These are phyloP conservation scores for Erpornis zantholeuca DNA, from an alignment of 2,113 vertebrate genomes.

Conservation along the genomic window DNA sequence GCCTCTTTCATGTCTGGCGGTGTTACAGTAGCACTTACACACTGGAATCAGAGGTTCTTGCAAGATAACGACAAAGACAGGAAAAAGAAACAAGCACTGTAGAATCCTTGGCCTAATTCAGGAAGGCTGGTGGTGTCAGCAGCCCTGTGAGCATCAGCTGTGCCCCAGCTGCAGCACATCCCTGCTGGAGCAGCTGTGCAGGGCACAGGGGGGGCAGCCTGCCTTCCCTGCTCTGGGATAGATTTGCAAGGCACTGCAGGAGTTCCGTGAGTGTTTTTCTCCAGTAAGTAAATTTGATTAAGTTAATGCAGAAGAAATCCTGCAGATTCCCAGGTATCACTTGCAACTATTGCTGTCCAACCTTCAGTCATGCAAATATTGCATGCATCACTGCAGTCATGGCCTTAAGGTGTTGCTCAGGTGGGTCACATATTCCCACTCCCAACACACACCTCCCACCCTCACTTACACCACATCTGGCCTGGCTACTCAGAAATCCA, in stretches of 20 bases:
- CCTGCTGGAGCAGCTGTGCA: fast-evolving
- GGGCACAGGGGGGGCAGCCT: not conserved
- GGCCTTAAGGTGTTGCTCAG: fast-evolving
- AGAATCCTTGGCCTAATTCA: not conserved
- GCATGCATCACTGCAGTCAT: fast-evolving
- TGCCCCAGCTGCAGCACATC: not conserved
- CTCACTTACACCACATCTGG: fast-evolving
- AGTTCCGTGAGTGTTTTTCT: fast-evolving
- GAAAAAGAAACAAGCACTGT: not conserved
- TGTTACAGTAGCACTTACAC: fast-evolving
- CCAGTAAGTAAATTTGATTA: fast-evolving
- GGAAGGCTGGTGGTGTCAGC: not conserved
- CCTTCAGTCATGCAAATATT: fast-evolving
- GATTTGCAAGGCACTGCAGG: not conserved
- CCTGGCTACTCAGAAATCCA: not conserved
- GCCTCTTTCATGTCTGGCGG: fast-evolving
- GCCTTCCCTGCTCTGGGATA: fast-evolving
- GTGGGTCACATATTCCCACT: too few relatives aligned
- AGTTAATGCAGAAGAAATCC: not conserved
- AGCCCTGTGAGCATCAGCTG: not conserved
- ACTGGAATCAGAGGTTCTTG: not conserved
- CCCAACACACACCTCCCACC: not conserved
- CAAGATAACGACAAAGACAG: fast-evolving
- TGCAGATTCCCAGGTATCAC: fast-evolving
- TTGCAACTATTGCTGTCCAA: not conserved